Evolutionary conservation across 2,797 vertebrate species (phyloP).

Genomic region (Trachops cirrhosus): DNA sequence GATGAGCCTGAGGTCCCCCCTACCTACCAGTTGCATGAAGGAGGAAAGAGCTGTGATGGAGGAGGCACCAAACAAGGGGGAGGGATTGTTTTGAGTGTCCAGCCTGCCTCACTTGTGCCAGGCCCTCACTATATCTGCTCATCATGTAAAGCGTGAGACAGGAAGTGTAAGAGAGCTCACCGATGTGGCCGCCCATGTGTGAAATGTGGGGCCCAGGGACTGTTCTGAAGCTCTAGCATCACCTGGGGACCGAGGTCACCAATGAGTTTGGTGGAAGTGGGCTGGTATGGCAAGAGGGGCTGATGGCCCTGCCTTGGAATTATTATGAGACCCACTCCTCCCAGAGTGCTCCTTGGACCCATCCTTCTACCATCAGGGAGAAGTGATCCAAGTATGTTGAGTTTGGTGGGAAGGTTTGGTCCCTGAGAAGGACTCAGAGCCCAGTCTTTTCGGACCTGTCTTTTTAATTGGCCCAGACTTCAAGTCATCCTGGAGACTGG

Average conservation of each 20-base stretch:
- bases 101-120: not conserved
- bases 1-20: not conserved
- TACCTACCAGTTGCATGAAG: not conserved
- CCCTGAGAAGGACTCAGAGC: not conserved
- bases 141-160: not conserved
- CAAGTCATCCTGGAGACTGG: not conserved
- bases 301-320: not conserved
- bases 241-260: not conserved
- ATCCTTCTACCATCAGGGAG: not conserved
- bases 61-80: rapidly evolving
- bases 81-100: not conserved
- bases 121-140: not conserved
- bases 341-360: not conserved
- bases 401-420: not conserved
- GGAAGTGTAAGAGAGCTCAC: not conserved
- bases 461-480: not conserved
- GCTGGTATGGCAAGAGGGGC: not conserved
- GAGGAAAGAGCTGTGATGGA: not conserved
- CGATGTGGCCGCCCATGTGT: not conserved
- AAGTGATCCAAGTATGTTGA: not conserved
- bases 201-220: not conserved
- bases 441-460: not conserved
- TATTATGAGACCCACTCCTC: not conserved
- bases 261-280: not conserved
- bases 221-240: not conserved